Base-by-base conservation (phyloP, 2,888 invertebrate species). In the Tiliacea citrago region DNA sequence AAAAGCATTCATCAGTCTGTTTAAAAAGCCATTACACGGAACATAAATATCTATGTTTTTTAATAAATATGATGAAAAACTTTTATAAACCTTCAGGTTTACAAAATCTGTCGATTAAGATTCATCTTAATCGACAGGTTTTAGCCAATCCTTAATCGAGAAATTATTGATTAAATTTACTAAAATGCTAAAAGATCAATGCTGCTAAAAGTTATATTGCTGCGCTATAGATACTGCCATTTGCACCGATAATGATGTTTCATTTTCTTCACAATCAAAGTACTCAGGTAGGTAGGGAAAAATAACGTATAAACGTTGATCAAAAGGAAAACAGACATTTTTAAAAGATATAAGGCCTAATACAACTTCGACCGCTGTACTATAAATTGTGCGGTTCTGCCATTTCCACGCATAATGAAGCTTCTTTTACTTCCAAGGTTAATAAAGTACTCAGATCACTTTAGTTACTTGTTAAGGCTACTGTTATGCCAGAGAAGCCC, bases 401-500 rank as follows among this genome's bases (percentile, higher is more conserved):
- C 18, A 39, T 66, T 77, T 69, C 18, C 13, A 72, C n/a, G 35
- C 66, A 77, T 49, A 65, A 72, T 61, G 39, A 73, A 66, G 73
- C 62, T 57, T 51, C 42, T 45, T 49, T n/a, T n/a, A n/a, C 24
- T 69, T 35, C 60, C 73, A 81, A 78, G 75, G 79, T 73, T 73
- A 68, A 69, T 78, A 75, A 73, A 77, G 63, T 77, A 63, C 67
- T 82, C 51, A 73, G 69, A 72, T 72, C 79, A 73, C 77, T 69
- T 71, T 72, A 68, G 69, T 47, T 78, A 45, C 63, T 80, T 61
- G 81, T 83, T 81, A 72, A 71, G 70, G 81, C 75, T 67, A 73
- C 73, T 73, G 79, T 83, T 87, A 84, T 85, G 81, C 83, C 79
- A 83, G 78, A 57, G 94, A 94, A 94, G 92, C 94, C 94, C 58